Evolutionary conservation across 2,113 vertebrate species (phyloP), one percentile per base, ranked within the genome.

Genomic region (Mobula birostris): DNA sequence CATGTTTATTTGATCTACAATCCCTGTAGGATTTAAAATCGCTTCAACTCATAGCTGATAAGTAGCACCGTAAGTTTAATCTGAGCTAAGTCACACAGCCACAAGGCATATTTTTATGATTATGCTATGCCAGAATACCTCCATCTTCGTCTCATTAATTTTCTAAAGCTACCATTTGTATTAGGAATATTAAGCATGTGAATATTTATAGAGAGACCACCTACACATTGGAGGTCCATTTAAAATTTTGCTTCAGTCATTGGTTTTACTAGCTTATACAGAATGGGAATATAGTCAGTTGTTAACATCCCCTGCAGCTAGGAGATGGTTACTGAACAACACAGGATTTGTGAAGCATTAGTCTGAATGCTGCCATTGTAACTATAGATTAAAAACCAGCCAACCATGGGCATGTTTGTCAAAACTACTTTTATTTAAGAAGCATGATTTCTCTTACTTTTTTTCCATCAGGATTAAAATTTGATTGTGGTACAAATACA

Each of bases 161-260:
- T 66, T 90, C 85, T 32, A 90, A 90, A 90, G 85, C 85, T 66
- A 90, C 61, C 14, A 90, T 68, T 29, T n/a, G 61, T 0, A 32
- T 14, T 2, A 6, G 17, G 61, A 66, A 66, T 32, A 32, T 90
- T 90, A 61, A 90, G 61, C 24, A 32, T 66, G 85, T 90, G 85
- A 90, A 90, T 90, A 90, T 32, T 90, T 90, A 32, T 90, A 15
- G 61, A 15, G 82, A 27, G 61, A 68, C 85, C 85, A 66, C 85
- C n/a, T 29, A 0, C n/a, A 12, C 29, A 24, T 0, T n/a, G 58
- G 83, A 29, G 27, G 27, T 87, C 61, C 48, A 66, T 66, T 66
- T 32, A 66, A 32, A 88, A 66, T 29, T 66, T 29, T 61, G 83
- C 27, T 61, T 87, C 5, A 14, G n/a, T 63, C 56, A n/a, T 29